These are phyloP conservation scores for Meloidogyne chitwoodi DNA, from an alignment of 1,140 invertebrate genomes.

Conservation along the genomic window DNA sequence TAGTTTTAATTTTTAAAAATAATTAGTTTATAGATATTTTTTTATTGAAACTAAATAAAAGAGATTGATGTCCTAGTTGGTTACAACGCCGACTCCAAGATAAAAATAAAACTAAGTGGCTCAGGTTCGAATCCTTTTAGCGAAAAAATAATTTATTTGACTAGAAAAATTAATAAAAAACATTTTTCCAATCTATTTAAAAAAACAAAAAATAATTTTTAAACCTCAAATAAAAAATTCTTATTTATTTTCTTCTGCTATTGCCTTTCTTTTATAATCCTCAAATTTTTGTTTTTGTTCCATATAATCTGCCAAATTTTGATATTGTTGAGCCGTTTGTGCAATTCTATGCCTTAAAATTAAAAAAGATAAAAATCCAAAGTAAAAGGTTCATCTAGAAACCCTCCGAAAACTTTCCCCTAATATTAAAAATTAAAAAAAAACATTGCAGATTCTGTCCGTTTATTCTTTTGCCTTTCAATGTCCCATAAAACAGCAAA, in stretches of 20 bases:
- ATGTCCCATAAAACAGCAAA: constrained; percentile 3
- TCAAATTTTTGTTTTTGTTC: constrained; percentile 2
- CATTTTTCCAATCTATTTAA: too few relatives aligned
- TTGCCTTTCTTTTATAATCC: background rate
- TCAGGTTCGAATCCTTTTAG: background rate
- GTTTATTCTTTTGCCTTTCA: background rate
- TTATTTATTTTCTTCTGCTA: background rate
- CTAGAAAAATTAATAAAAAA: too few relatives aligned
- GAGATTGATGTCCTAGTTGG: too few relatives aligned
- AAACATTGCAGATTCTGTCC: background rate
- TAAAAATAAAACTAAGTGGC: background rate
- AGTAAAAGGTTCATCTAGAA: background rate
- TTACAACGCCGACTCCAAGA: too few relatives aligned
- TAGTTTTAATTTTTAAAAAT: too few relatives aligned
- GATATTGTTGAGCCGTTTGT: background rate
- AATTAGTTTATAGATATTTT: too few relatives aligned
- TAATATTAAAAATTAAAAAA: background rate
- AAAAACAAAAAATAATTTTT: background rate
- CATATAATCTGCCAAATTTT: constrained; percentile 10
- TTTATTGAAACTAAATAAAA: too few relatives aligned
- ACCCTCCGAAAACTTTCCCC: too few relatives aligned
- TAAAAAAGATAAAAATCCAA: background rate
- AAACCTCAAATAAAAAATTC: background rate
- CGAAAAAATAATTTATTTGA: background rate
- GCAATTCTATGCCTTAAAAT: background rate